These are phyloP conservation scores for Anadara kagoshimensis DNA, from an alignment of 1,140 invertebrate genomes.

Conservation along the genomic window DNA sequence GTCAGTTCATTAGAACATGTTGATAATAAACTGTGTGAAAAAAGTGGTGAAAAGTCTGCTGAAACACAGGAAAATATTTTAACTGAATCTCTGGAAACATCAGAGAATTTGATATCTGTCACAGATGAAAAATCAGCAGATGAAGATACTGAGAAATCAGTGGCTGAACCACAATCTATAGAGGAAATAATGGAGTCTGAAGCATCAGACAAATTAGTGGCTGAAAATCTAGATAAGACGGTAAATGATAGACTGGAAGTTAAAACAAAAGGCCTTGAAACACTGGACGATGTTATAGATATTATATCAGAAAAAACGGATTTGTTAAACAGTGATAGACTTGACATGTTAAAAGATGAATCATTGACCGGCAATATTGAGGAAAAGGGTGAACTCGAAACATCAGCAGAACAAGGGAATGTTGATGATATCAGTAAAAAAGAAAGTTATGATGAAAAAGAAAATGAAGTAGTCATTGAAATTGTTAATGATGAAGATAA, in stretches of 20 bases:
- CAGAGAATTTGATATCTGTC: too few relatives aligned
- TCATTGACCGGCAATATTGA: neutral
- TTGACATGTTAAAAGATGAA: neutral
- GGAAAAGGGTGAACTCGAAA: neutral
- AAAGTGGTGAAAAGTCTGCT: constrained; percentile 2
- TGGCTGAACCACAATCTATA: too few relatives aligned
- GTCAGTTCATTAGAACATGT: too few relatives aligned
- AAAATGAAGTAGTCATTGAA: neutral
- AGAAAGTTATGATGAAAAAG: neutral
- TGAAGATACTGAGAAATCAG: too few relatives aligned
- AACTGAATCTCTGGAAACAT: neutral
- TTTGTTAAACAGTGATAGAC: neutral
- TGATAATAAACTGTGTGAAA: neutral
- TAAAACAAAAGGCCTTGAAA: neutral
- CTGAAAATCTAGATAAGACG: neutral
- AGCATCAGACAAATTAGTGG: neutral
- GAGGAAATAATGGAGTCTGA: too few relatives aligned
- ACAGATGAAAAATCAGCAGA: too few relatives aligned
- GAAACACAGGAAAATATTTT: neutral
- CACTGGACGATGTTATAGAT: neutral
- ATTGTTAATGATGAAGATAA: constrained; percentile 10
- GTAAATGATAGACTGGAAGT: neutral
- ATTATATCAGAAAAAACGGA: neutral
- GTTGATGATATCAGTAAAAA: neutral
- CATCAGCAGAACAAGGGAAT: neutral